Evolutionary conservation across 2,888 invertebrate species (phyloP).

Genomic region (Drosophila flavopinicola): DNA sequence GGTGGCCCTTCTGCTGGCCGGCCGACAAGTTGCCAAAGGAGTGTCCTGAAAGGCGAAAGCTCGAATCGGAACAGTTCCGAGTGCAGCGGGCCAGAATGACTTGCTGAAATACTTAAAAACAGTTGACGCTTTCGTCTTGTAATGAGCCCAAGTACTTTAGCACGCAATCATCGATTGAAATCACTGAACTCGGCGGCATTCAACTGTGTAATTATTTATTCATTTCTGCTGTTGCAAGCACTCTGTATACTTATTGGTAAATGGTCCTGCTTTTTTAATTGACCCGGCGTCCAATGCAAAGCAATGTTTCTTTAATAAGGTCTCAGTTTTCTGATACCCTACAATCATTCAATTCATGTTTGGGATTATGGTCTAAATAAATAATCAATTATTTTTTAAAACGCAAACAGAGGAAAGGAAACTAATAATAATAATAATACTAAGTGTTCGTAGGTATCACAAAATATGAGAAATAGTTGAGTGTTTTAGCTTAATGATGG

Average conservation of each 20-base stretch:
- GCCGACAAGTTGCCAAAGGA: slow-evolving; percentile 20
- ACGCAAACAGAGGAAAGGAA: too few relatives aligned
- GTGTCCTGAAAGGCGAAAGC: not conserved
- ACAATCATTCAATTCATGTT: too few relatives aligned
- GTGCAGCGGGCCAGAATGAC: slow-evolving; percentile 28
- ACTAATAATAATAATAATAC: too few relatives aligned
- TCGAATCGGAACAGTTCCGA: slow-evolving; percentile 6
- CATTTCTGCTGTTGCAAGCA: not conserved
- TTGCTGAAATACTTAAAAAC: slow-evolving; percentile 7
- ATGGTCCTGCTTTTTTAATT: too few relatives aligned
- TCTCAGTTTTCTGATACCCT: too few relatives aligned
- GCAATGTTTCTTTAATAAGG: too few relatives aligned
- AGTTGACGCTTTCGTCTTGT: slow-evolving; percentile 10
- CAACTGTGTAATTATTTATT: not conserved
- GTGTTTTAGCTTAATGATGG: too few relatives aligned
- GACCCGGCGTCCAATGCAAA: not conserved
- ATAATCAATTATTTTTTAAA: too few relatives aligned
- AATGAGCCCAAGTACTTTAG: not conserved
- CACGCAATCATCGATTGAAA: not conserved
- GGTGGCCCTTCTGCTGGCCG: slow-evolving; percentile 2
- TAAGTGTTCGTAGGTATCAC: too few relatives aligned
- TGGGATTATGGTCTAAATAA: too few relatives aligned
- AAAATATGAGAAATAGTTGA: too few relatives aligned
- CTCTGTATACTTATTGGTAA: not conserved
- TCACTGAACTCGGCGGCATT: slow-evolving; percentile 1